Base-by-base conservation (phyloP, 2,113 vertebrate genomes). In the Alosa alosa region DNA sequence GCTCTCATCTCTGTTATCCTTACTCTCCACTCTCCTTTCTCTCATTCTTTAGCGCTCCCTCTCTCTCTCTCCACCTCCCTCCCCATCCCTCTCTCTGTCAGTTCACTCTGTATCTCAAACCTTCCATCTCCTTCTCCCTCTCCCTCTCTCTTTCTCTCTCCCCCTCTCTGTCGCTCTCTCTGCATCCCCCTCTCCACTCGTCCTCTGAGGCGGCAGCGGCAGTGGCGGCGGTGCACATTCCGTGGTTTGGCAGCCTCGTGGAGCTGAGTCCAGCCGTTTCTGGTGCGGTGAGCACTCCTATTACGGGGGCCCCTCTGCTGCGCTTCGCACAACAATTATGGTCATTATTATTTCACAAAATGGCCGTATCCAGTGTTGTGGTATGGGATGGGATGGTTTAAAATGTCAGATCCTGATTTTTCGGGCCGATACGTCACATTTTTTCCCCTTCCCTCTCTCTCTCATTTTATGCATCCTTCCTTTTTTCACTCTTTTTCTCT, bases 301-400 rank as follows among this genome's bases (percentile, higher is more conserved):
- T 92, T 91, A 88, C 87, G 85, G 85, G 75, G 68, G 64, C 86
- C 86, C 87, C 88, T 82, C 90, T 82, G 87, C 85, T 91, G 55
- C 84, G 90, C 88, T 90, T 93, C 92, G 88, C 84, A 90, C 88
- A 89, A 90, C 88, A 91, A 92, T 95, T 92, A 94, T 90, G 75
- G 87, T 92, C 64, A 89, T 94, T 92, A 92, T 93, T 86, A 88
- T 93, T 92, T 92, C n/a, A 11, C 25, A 68, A 60, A 91, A 91
- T 41, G 85, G 57, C 86, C 85, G 90, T 91, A 91, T 85, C 88
- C 89, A 90, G 85, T 22, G 87, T 90, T 91, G 87, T 31, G 36
- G 88, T 89, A 86, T 85, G 36, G 88, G 89, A 86, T 85, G 64
- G 64, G 44, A 52, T 68, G 90, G 91, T 75, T 92, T 91, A 82